Conservation (phyloP, 2,888 invertebrate genomes). For the Drosophila helvetica region DNA sequence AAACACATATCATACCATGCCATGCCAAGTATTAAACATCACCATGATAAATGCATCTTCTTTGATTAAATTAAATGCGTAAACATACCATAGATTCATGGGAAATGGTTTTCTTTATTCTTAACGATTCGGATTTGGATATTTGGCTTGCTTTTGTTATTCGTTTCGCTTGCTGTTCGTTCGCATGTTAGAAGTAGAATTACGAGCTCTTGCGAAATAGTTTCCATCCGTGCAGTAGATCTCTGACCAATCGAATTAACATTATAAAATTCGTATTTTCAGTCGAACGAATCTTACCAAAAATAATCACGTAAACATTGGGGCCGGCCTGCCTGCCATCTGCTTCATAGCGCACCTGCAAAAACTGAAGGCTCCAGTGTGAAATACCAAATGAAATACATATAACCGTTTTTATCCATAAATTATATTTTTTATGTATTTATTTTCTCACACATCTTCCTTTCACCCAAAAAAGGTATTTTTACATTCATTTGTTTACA, state of each 20-base stretch:
- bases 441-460: constrained; percentile 26
- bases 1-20: constrained; percentile 5
- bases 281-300: constrained; percentile 45
- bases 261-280: constrained; percentile 34
- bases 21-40: constrained; percentile 33
- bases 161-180: constrained; percentile 13
- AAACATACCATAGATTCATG: constrained; percentile 18
- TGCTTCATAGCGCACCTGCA: constrained; percentile 51
- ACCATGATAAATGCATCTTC: constrained; percentile 1
- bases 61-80: constrained; percentile 39
- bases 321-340: constrained; percentile 43
- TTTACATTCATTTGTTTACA: constrained; percentile 8
- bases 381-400: constrained; percentile 46
- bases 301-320: constrained; percentile 53
- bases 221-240: constrained; percentile 16
- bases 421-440: constrained; percentile 37
- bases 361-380: constrained; percentile 34
- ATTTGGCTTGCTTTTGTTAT: constrained; percentile 47
- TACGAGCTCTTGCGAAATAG: constrained; percentile 26
- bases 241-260: constrained; percentile 20
- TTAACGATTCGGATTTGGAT: constrained; percentile 18
- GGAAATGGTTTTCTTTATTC: constrained; percentile 39
- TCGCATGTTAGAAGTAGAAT: constrained; percentile 31
- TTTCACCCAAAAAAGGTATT: constrained; percentile 36
- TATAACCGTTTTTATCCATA: constrained; percentile 30